Percentiles rank a stretch among this genome's conserved stretches.
Evolutionary conservation across 2,888 invertebrate species (phyloP).

Genomic region (Drosophila dives): DNA sequence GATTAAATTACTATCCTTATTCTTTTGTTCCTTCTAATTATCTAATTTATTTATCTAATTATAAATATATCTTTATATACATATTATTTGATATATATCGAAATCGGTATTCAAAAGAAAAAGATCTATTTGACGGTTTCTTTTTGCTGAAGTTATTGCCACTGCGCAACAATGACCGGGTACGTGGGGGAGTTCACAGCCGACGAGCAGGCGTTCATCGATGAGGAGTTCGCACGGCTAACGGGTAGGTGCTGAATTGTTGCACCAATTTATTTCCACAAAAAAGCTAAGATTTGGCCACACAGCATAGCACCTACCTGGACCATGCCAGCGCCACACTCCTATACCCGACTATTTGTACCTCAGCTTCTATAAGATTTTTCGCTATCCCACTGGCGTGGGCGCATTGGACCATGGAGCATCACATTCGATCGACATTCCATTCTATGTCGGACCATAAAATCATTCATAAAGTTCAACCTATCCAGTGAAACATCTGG

Average conservation of each 20-base stretch:
- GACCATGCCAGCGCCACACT: constrained; percentile 95
- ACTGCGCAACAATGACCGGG: constrained; percentile 24
- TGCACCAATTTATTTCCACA: neutral
- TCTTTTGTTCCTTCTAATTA: too few relatives aligned
- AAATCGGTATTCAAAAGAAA: neutral
- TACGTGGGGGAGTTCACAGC: too few relatives aligned
- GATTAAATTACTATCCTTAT: too few relatives aligned
- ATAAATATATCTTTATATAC: neutral
- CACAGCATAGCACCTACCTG: constrained; percentile 89
- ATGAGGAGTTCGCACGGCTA: constrained; percentile 73
- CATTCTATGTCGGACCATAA: too few relatives aligned
- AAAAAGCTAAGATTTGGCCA: constrained; percentile 73
- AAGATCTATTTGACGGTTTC: constrained; percentile 34
- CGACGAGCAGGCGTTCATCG: constrained; percentile 44
- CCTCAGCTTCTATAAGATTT: constrained; percentile 98
- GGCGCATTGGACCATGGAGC: constrained; percentile 93
- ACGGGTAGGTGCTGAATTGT: constrained; percentile 63
- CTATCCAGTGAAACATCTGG: too few relatives aligned
- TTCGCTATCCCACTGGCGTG: constrained; percentile 96
- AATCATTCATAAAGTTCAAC: too few relatives aligned
- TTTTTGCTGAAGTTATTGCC: neutral
- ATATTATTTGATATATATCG: neutral
- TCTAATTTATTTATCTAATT: too few relatives aligned
- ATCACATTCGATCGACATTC: too few relatives aligned
- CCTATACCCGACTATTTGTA: constrained; percentile 93